Base-by-base conservation (phyloP, 2,797 vertebrate genomes). In the Epinephelus awoara region DNA sequence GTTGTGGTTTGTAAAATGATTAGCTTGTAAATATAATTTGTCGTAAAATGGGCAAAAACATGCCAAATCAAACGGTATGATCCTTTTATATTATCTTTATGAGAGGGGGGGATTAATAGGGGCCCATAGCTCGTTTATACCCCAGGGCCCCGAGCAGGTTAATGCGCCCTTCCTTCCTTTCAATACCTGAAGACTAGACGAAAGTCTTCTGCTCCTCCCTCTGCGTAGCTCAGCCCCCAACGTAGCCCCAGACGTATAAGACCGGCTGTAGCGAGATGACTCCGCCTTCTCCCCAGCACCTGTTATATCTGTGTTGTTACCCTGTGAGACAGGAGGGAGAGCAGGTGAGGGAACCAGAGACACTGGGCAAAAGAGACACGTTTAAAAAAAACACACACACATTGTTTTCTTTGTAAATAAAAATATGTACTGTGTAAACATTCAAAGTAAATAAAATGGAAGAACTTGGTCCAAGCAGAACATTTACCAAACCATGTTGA, bases 171-270 rank as follows among this genome's bases (percentile, higher is more conserved):
- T 25, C 61, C 50, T 64, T 47, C 38, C 61, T 50, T 27, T 54
- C 12, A 27, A 2, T 80, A 95, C 94, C 95, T 97, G 96, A 55
- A 96, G 94, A 84, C 95, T 95, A 0, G 95, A 95, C 0, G 96
- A 96, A 71, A 96, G 96, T 72, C 95, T 93, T 62, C 90, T 90
- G 87, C 89, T 93, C 72, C 96, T 94, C 23, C 91, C 92, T 63
- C 94, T 89, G 38, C 93, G 94, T 27, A 96, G 93, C 83, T 97
- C 96, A 0, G 94, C 89, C 61, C 96, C 96, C 80, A 97, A 88
- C 18, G 95, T 96, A 72, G 91, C 94, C 72, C 93, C 93, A 0
- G 96, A 95, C 0, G 95, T 96, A 34, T 96, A 96, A 8, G 96
- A 96, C 72, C 91, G 90, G 90, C 96, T 96, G 88, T 93, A 95